Evolutionary conservation across 1,140 invertebrate genomes (phyloP).

Genomic region (Musca domestica): DNA sequence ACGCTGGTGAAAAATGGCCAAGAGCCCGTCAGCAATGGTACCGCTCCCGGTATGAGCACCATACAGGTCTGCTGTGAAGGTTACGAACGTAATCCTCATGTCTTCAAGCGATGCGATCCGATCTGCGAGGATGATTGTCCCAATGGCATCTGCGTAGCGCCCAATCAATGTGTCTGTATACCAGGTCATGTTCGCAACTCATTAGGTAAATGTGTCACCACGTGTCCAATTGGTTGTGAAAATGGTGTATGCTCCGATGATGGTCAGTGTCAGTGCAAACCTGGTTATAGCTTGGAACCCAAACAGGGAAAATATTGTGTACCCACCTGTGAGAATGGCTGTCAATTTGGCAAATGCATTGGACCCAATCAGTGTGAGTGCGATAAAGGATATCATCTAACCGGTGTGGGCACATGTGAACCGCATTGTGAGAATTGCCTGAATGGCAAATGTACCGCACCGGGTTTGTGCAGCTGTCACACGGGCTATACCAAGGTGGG

Average conservation of each 20-base stretch:
- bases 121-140: slow-evolving; percentile 59
- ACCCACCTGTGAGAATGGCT: slow-evolving; percentile 61
- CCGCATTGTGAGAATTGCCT: slow-evolving; percentile 55
- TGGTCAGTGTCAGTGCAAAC: slow-evolving; percentile 60
- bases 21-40: slow-evolving; percentile 59
- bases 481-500: slow-evolving; percentile 54
- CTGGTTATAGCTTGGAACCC: slow-evolving; percentile 61
- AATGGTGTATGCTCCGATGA: slow-evolving; percentile 57
- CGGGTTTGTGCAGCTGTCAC: slow-evolving; percentile 58
- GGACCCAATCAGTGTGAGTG: slow-evolving; percentile 60
- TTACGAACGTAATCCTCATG: slow-evolving; percentile 61
- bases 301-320: slow-evolving; percentile 56
- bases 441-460: slow-evolving; percentile 57
- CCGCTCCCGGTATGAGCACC: slow-evolving; percentile 59
- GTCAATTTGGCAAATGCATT: slow-evolving; percentile 60
- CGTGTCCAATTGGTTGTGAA: slow-evolving; percentile 49
- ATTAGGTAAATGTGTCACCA: slow-evolving; percentile 48
- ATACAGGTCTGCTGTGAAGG: slow-evolving; percentile 64
- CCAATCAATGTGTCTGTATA: slow-evolving; percentile 61
- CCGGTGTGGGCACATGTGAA: slow-evolving; percentile 49
- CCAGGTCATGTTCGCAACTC: slow-evolving; percentile 57
- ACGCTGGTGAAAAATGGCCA: slow-evolving; percentile 52
- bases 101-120: slow-evolving; percentile 58
- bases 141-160: slow-evolving; percentile 61
- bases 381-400: slow-evolving; percentile 50